A percentile compares a stretch with the other conserved stretches of the same genome.
phyloP scores from a whole-genome alignment of 2,888 invertebrate genomes.

The Tanypteryx hageni region DNA sequence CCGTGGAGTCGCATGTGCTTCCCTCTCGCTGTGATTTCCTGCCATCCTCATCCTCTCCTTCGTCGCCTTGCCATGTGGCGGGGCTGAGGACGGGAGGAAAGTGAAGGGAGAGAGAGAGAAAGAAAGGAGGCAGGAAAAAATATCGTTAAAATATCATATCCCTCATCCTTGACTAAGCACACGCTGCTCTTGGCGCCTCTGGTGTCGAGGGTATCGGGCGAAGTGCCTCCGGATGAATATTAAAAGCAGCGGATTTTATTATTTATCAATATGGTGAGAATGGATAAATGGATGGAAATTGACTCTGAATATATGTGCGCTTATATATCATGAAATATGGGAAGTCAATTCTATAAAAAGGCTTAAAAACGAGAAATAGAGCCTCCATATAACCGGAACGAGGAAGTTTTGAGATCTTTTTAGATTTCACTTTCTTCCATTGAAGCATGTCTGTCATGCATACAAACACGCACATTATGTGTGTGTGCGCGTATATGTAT shows the following conservation, averaged over 20 bases:
- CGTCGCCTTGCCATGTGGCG: background rate
- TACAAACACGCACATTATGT: no score
- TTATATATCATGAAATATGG: no score
- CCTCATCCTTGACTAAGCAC: background rate
- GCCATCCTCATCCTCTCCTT: background rate
- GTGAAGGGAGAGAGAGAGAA: background rate
- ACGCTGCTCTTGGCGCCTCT: background rate
- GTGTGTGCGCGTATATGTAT: no score
- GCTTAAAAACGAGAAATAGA: no score
- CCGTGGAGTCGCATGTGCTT: background rate
- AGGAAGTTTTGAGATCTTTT: no score
- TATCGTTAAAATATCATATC: conserved; percentile 21
- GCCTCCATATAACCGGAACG: no score
- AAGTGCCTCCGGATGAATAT: background rate
- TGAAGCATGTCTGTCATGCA: no score
- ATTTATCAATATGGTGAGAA: no score
- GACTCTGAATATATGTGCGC: no score
- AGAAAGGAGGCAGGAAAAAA: background rate
- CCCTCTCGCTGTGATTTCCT: conserved; percentile 6
- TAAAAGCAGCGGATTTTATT: background rate
- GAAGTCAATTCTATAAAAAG: no score
- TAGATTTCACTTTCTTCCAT: no score
- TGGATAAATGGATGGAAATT: no score
- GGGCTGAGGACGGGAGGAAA: background rate
- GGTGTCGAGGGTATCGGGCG: background rate